Base-by-base conservation (phyloP, 2,113 vertebrate genomes). In the Hypocryptadius cinnamomeus region DNA sequence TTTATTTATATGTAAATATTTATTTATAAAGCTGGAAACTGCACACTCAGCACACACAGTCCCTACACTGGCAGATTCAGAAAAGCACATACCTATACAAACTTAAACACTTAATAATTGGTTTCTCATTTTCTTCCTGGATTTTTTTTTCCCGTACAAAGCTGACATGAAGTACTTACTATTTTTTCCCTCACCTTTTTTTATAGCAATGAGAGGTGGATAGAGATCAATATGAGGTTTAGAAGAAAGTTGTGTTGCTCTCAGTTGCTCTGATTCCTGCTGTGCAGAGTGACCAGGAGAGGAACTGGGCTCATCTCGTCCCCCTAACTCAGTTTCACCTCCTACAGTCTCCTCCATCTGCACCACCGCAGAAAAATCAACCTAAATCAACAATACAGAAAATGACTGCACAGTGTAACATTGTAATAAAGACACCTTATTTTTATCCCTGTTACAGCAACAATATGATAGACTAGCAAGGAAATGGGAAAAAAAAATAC, bases 161-260 rank as follows among this genome's bases (percentile, higher is more conserved):
- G 21, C 6, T 19, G 45, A 56, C 11, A 53, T 15, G 8, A 94
- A 61, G 15, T 48, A 45, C 14, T 71, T 45, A 23, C 24, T 64
- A 20, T 53, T 65, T 84, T 73, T 45, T 61, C 35, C 30, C 90
- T 87, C 95, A 97, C 96, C 96, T 95, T 95, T 97, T 51, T 73
- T 96, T 14, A 96, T 85, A 79, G 57, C 17, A 89, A 97, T 60
- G 5, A 97, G 88, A 63, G 97, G 97, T 8, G 96, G 96, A 50
- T 9, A 68, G 33, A 97, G 88, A 23, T 54, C 87, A 35, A n/a
- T n/a, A 33, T 39, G 11, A 4, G 73, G 21, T 54, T 95, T 89
- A 45, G 80, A 68, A 86, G 86, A 72, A 57, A 81, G 54, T 1
- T 79, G 85, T 2, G 2, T 15, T 71, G 10, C 17, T 73, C 63